Evolutionary conservation across 2,113 vertebrate species (phyloP), one percentile per base, ranked within the genome.

Genomic region (Paralichthys olivaceus): DNA sequence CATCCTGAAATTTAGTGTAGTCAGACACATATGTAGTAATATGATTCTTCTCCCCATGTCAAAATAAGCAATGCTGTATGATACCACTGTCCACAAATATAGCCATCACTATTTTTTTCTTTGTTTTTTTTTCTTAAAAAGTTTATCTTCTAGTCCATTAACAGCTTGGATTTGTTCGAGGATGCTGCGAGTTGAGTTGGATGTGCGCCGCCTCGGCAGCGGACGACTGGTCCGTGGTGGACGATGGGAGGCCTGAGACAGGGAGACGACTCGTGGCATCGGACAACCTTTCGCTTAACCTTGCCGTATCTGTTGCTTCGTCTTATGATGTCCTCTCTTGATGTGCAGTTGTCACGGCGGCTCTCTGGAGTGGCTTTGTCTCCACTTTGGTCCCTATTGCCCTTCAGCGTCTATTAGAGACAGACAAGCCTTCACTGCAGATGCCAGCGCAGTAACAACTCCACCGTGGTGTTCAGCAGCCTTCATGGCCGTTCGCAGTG

Each of bases 1-100:
- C 97, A 99, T 96, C 96, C 97, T 96, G 97, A 97, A 96, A 95
- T 95, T 96, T 94, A 95, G 95, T 95, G 96, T 95, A 96, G 95
- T 96, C 95, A 93, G 97, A 98, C 96, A 99, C 96, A 97, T 85
- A 97, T 96, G 96, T 95, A 92, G 87, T 83, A 85, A 69, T 84
- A 88, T 92, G 89, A 87, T 87, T 92, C 88, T 88, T 96, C 95
- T 96, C 94, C 95, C 95, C 95, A 43, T 70, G 88, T 95, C 95
- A 95, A 96, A 93, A 97, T 93, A 96, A 97, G 95, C 96, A 91
- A 96, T 85, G 89, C 76, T 94, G 94, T 95, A 96, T 95, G 96
- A 96, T 93, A 95, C 87, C 88, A 92, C 84, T 85, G 90, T 91
- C 93, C 95, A 96, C 96, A 96, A 96, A 95, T 96, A 96, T 96